Evolutionary conservation across 64 coral and sea anemone species (phyloP).

Genomic region (Porites australiensis): DNA sequence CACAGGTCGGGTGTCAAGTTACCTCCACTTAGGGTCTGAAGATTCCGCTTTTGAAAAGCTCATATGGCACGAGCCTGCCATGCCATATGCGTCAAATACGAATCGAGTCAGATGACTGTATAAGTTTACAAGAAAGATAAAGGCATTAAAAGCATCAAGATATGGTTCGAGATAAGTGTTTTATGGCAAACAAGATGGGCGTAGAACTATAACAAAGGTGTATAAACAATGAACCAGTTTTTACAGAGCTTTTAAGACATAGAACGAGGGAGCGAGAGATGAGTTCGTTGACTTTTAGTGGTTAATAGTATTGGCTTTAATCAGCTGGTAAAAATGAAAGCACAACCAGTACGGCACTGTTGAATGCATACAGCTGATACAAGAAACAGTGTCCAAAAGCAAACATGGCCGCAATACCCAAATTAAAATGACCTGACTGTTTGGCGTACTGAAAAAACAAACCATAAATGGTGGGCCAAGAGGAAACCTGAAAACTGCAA

Average conservation of each 20-base stretch:
- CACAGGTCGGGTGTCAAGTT: constrained; percentile 5
- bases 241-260: background rate
- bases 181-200: constrained; percentile 2
- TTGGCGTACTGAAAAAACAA: constrained; percentile 41
- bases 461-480: background rate
- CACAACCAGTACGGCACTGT: constrained; percentile 3
- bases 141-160: constrained; percentile 25
- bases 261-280: background rate
- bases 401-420: constrained; percentile 50
- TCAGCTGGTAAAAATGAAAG: constrained; percentile 36
- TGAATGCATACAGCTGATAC: constrained; percentile 28
- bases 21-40: constrained; percentile 30
- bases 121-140: constrained; percentile 24
- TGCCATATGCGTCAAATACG: constrained; percentile 9
- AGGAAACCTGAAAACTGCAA: background rate
- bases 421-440: constrained; percentile 51
- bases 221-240: constrained; percentile 5
- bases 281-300: background rate
- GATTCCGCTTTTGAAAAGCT: constrained; percentile 26
- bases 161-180: constrained; percentile 25
- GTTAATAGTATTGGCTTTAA: constrained; percentile 28
- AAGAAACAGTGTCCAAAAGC: constrained; percentile 19
- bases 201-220: background rate
- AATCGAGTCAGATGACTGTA: background rate
- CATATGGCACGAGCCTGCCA: background rate